Base-by-base conservation (phyloP, 2,888 invertebrate genomes). In the Cheiracanthium punctorium region DNA sequence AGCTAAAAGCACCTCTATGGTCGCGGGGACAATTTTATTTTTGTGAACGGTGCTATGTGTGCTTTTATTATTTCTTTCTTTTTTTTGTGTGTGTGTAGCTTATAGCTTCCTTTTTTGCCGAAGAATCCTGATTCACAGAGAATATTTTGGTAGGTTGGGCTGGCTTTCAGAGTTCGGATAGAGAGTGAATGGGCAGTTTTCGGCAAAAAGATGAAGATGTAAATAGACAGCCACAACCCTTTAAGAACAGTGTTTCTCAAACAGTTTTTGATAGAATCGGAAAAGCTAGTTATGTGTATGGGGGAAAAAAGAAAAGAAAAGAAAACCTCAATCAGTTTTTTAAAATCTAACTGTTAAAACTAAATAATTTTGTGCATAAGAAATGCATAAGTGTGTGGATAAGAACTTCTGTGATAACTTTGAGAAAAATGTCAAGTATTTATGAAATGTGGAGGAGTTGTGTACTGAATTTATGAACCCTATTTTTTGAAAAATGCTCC, bases 21-120 rank as follows among this genome's bases (percentile, higher is more conserved):
- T 73, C 79, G 58, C 24, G 48, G 86, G 89, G 81, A 84, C 72
- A 88, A 82, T 87, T 86, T 89, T 89, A 88, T 80, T 81, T 89
- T 85, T 85, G 84, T 85, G 84, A 80, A 88, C 80, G 89, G 89
- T 88, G 89, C 89, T 89, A 89, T 52, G 77, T 77, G 77, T 81
- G 77, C 76, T 87, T 87, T 80, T 58, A 5, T 58, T 81, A 82
- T 80, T 71, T n/a, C n/a, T n/a, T n/a, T n/a, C n/a, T n/a, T n/a
- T n/a, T n/a, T n/a, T n/a, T n/a, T n/a, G n/a, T n/a, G n/a, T n/a
- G n/a, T n/a, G n/a, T 82, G 77, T 76, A 77, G 81, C 77, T 73
- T 82, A 74, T 85, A 77, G 81, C 87, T 81, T 77, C 81, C 81
- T 73, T 73, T 85, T 85, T 85, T 73, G 77, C 86, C 75, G 80